These are phyloP conservation scores for Dendropsophus ebraccatus DNA, from an alignment of 2,113 vertebrate species.

Conservation along the genomic window DNA sequence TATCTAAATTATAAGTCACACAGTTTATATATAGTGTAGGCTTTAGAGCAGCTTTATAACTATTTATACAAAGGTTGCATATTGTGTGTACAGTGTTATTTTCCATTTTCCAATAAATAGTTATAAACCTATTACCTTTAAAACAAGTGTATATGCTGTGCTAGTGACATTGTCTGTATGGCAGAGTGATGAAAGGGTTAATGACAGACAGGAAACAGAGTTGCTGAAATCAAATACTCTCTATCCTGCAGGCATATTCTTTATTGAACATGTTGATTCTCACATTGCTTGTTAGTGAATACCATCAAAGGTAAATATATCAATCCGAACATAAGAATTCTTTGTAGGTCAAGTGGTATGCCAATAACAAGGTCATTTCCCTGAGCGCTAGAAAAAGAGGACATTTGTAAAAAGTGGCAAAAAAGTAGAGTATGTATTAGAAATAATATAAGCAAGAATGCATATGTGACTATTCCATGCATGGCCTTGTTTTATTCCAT, in stretches of 20 bases:
- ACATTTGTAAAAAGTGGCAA: neutral
- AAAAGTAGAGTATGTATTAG: neutral
- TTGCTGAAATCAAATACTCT: conserved; percentile 1
- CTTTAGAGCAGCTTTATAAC: too few species aligned
- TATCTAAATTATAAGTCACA: too few species aligned
- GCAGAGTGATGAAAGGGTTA: neutral
- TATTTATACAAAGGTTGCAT: too few species aligned
- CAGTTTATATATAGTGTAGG: too few species aligned
- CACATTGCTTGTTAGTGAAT: conserved; percentile 33
- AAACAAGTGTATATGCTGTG: neutral
- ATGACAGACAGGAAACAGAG: neutral
- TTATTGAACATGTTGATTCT: conserved; percentile 20
- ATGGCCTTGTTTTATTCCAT: conserved; percentile 8
- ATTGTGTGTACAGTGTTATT: too few species aligned
- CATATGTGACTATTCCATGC: neutral
- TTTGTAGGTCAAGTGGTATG: conserved; percentile 17
- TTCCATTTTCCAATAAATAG: neutral
- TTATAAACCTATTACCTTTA: neutral
- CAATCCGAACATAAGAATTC: neutral
- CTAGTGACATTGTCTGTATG: neutral
- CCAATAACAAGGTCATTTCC: conserved; percentile 39
- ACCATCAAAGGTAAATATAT: conserved; percentile 40
- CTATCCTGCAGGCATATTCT: neutral
- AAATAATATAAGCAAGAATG: neutral
- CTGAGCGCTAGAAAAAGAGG: neutral